A percentile compares a stretch with the other conserved stretches of the same genome.
These are phyloP conservation scores for Rhinogobius similis DNA, from an alignment of 2,113 vertebrate species.

Conservation along the genomic window DNA sequence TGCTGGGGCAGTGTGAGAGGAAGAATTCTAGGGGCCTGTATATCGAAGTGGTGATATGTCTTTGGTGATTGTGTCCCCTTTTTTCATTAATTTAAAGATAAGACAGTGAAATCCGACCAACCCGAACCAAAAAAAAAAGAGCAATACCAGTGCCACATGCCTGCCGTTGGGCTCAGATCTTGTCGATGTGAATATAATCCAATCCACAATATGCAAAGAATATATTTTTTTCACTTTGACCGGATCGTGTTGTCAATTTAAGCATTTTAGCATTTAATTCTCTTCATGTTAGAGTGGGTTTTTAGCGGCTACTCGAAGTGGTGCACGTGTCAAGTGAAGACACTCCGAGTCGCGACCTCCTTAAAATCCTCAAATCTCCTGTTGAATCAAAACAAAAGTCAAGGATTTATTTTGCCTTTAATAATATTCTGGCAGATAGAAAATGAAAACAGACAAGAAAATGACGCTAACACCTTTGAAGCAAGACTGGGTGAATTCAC, in stretches of 20 bases:
- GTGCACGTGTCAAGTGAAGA: neutral
- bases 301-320: neutral
- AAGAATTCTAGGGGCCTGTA: neutral
- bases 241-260: neutral
- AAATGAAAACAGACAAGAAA: neutral
- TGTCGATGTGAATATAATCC: neutral
- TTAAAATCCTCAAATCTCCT: neutral
- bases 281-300: neutral
- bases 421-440: neutral
- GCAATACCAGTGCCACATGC: neutral
- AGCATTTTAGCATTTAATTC: neutral
- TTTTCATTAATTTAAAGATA: too few species aligned
- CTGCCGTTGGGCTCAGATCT: neutral
- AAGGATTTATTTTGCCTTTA: neutral
- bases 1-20: slow-evolving; percentile 1
- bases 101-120: too few species aligned
- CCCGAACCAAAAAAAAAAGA: too few species aligned
- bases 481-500: neutral
- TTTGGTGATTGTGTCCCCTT: too few species aligned
- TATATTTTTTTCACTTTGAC: neutral
- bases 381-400: neutral
- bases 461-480: neutral
- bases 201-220: neutral
- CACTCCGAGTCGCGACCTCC: neutral
- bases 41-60: neutral